Conservation (phyloP, 2,113 vertebrate species). For the Scomber scombrus region DNA sequence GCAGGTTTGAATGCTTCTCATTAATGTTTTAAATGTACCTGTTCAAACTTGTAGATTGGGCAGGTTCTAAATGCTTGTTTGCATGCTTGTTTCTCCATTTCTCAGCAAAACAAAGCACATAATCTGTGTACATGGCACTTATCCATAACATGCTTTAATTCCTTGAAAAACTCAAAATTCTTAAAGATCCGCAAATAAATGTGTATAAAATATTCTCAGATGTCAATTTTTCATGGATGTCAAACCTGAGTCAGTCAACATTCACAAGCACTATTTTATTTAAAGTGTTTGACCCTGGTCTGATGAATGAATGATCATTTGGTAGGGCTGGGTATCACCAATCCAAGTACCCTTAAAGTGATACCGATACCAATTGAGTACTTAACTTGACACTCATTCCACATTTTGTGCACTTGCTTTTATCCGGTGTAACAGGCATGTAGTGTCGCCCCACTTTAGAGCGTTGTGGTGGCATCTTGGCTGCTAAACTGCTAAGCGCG, state of each 20-base stretch:
- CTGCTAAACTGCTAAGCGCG: too few species aligned
- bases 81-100: conserved; percentile 1
- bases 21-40: neutral
- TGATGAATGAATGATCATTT: neutral
- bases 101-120: neutral
- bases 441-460: too few species aligned
- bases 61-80: neutral
- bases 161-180: neutral
- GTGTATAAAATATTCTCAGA: neutral
- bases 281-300: too few species aligned
- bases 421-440: too few species aligned
- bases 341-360: too few species aligned
- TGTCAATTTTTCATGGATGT: neutral
- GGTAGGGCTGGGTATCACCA: too few species aligned
- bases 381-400: too few species aligned
- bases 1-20: neutral
- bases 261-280: neutral
- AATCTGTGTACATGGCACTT: neutral
- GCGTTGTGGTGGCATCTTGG: too few species aligned
- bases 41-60: neutral
- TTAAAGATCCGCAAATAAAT: neutral
- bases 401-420: too few species aligned
- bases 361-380: too few species aligned
- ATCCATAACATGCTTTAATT: conserved; percentile 17
- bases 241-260: too few species aligned